Conservation (phyloP, 2,797 vertebrate genomes). For the Rhinogobio ventralis region DNA sequence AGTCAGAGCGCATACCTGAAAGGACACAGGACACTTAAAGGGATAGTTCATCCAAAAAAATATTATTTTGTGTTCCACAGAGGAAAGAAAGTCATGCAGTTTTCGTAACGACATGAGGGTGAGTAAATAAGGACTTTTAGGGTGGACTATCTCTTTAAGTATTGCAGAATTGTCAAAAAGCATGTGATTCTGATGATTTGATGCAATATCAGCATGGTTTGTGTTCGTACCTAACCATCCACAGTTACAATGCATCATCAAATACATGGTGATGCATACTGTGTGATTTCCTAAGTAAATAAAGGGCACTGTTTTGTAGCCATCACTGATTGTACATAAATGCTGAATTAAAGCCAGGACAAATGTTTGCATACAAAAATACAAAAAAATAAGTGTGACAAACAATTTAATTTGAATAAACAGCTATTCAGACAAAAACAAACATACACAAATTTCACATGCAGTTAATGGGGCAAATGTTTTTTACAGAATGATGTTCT, state of each 20-base stretch:
- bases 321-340: conserved; percentile 22
- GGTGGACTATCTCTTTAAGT: neutral
- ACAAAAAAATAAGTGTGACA: neutral
- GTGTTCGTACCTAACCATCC: neutral
- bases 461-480: neutral
- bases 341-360: neutral
- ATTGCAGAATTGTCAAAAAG: neutral
- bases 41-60: neutral
- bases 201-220: neutral
- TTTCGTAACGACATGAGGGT: neutral
- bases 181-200: neutral
- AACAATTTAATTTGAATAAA: neutral
- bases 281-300: conserved; percentile 22
- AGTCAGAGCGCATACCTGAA: neutral
- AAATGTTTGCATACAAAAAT: neutral
- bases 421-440: neutral
- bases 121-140: neutral
- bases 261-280: neutral
- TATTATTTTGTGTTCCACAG: neutral
- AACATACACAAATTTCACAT: neutral
- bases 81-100: neutral
- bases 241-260: neutral
- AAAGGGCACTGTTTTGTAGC: neutral
- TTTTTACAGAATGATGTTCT: neutral
- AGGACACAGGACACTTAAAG: neutral